Conservation (phyloP, 2,113 vertebrate genomes). For the Halcyon malimbica region DNA sequence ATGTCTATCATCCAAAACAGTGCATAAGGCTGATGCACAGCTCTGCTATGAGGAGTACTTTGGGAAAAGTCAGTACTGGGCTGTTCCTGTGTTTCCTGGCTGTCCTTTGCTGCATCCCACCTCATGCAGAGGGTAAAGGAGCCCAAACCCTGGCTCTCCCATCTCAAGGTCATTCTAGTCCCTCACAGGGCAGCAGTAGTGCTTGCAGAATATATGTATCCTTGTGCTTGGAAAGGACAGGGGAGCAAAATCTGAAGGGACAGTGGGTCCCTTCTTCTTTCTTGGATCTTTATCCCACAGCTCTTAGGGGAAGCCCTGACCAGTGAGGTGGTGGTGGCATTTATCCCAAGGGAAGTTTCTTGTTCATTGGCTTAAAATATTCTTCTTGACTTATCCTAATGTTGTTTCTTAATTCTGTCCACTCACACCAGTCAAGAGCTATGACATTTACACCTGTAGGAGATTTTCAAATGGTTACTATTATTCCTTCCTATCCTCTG, state of each 20-base stretch:
- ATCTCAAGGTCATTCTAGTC: background rate
- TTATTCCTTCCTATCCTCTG: background rate
- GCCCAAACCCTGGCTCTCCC: background rate
- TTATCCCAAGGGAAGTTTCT: background rate
- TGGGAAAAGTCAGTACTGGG: background rate
- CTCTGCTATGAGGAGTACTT: background rate
- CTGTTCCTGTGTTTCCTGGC: background rate
- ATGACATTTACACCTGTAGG: background rate
- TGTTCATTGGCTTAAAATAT: background rate
- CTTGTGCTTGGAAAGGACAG: background rate
- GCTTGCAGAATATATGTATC: background rate
- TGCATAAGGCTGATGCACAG: rapidly evolving
- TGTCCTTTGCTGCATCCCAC: background rate
- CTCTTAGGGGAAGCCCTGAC: background rate
- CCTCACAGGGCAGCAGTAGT: background rate
- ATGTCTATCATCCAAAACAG: background rate
- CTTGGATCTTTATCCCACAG: background rate
- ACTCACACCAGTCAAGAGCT: background rate
- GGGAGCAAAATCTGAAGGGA: background rate
- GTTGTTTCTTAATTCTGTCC: background rate
- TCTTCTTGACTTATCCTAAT: background rate
- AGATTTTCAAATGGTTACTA: background rate
- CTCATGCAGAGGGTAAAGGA: background rate
- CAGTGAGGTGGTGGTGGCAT: background rate
- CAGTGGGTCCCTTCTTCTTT: background rate